Evolutionary conservation across 2,113 vertebrate genomes (phyloP).

Genomic region (Melozone crissalis): DNA sequence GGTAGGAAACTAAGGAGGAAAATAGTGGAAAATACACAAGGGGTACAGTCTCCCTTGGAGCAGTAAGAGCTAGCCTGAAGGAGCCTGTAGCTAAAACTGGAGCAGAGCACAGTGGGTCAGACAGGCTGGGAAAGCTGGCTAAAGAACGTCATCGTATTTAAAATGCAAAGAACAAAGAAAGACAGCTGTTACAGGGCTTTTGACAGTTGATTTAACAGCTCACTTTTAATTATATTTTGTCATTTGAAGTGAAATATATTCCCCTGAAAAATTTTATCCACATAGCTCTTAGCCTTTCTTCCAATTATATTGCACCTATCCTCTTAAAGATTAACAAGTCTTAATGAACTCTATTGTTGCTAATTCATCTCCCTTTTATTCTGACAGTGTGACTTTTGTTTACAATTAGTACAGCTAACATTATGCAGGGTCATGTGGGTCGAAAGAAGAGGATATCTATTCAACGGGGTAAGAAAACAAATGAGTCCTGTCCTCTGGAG

Average conservation of each 20-base stretch:
- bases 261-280: conserved; percentile 44
- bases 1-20: neutral
- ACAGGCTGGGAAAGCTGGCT: neutral
- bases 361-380: conserved; percentile 53
- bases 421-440: neutral
- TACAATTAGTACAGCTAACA: conserved; percentile 39
- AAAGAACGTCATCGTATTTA: neutral
- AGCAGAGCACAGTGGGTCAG: neutral
- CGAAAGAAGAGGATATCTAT: conserved; percentile 3
- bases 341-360: conserved; percentile 29
- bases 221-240: conserved; percentile 69
- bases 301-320: neutral
- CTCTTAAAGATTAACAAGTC: conserved; percentile 46
- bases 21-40: neutral
- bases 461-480: conserved; percentile 16
- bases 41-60: neutral
- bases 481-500: conserved; percentile 3
- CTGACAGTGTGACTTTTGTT: conserved; percentile 62
- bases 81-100: neutral
- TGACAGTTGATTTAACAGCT: conserved; percentile 63
- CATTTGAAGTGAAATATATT: conserved; percentile 63
- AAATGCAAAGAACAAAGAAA: neutral
- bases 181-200: conserved; percentile 21
- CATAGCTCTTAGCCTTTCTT: conserved; percentile 28
- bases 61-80: neutral